Base-by-base conservation (phyloP, 1,140 invertebrate species). In the Drosophila mayri region DNA sequence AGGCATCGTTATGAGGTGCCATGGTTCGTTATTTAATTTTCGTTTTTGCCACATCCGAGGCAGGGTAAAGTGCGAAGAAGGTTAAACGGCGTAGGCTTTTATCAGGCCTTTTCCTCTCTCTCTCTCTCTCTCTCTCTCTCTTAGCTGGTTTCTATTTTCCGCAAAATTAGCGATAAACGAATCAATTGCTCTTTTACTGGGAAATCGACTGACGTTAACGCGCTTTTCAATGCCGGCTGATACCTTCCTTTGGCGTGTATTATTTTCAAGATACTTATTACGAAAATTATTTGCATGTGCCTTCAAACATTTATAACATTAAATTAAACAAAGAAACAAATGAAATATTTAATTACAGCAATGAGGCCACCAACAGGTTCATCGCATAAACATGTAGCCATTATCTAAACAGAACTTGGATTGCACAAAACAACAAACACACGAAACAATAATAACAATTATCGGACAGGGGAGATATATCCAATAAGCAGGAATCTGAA, bases 121-220 rank as follows among this genome's bases (percentile, higher is more conserved):
- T 14, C 35, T 32, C 41, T 60, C 37, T 46, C 35, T 44, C 11
- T 20, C 18, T 44, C 18, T 18, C 8, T 30, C n/a, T 47, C 14
- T 32, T 52, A 22, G 20, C 14, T 25, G 30, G 25, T 38, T 67
- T 67, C 63, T 35, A 55, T 68, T 67, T 70, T 70, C 63, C 52
- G 63, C 47, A 67, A 68, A 70, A 70, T 70, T 70, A 67, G 47
- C 47, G 63, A 55, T 70, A 67, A 70, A 55, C 40, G 47, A 54
- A 70, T 70, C 66, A 70, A 67, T 70, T 70, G 32, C 37, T 46
- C 25, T 44, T 54, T 70, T 44, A 67, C 49, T 67, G 47, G 66
- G 38, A 67, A 52, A 55, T 46, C 32, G 47, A 55, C 32, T 14
- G 28, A 28, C 12, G 62, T 62, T 65, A 65, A 65, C 28, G 35